Base-by-base conservation (phyloP, 2,113 vertebrate genomes). In the Salvelinus fontinalis region DNA sequence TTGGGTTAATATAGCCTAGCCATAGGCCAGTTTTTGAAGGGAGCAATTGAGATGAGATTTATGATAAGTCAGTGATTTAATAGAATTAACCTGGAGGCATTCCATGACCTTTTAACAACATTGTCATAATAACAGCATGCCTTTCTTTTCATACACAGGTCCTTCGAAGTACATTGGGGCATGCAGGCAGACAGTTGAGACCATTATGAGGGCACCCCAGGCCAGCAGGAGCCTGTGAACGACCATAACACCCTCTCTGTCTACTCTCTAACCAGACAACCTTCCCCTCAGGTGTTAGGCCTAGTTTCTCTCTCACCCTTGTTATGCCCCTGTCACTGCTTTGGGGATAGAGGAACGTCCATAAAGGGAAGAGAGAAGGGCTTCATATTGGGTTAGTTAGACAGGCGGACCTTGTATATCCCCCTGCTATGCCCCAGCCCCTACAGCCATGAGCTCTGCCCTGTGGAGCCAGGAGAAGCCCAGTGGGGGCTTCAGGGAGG, bases 381-480 rank as follows among this genome's bases (percentile, higher is more conserved):
- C 14, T 18, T 54, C 51, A 18, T 54, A 54, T 14, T 18, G 51
- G 4, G 4, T 54, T 54, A 54, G 51, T 18, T 18, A 54, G 51
- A 54, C 51, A 16, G 16, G 51, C 4, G 14, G 14, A 54, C 51
- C 14, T 14, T 54, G 72, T 24, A 29, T 79, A 72, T 62, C 66
- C 72, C 76, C 60, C 48, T 77, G 69, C 67, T 69, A 73, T 78
- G 80, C 72, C 27, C 22, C 69, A 66, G 24, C 44, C 22, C 27
- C 16, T 14, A 76, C 91, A 95, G 96, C 94, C 88, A 98, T 99
- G 97, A 98, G 93, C 95, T 97, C 97, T 3, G 90, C 92, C 79
- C 92, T 97, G 91, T 99, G 98, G 98, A 95, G 94, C 94, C 96
- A 98, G 94, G 97, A 99, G 86, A 99, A 99, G 94, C 90, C 93